These are phyloP conservation scores for Saccostrea glomerata DNA, from an alignment of 1,140 invertebrate species.

Conservation along the genomic window DNA sequence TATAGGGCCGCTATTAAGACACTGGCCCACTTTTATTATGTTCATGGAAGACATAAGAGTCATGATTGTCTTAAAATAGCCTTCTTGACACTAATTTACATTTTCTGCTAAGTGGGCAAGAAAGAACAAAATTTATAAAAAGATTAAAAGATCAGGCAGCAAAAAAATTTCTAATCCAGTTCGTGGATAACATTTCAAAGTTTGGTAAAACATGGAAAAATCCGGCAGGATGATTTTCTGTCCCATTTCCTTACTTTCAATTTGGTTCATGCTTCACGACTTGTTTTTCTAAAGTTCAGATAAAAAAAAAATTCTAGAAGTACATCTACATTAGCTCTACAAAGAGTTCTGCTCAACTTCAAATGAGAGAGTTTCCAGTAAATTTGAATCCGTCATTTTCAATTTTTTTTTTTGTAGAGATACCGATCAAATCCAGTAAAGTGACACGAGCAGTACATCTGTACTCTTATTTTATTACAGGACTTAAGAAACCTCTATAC, in stretches of 20 bases:
- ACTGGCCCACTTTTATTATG: not conserved
- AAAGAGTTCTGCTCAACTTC: slow-evolving; percentile 6
- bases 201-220: too few species aligned
- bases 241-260: not conserved
- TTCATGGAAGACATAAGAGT: not conserved
- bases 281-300: not conserved
- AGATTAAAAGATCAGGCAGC: not conserved
- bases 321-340: not conserved
- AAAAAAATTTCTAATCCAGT: not conserved
- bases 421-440: not conserved
- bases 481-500: too few species aligned
- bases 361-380: not conserved
- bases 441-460: too few species aligned
- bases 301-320: not conserved
- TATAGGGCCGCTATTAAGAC: slow-evolving; percentile 1
- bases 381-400: slow-evolving; percentile 3
- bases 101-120: not conserved
- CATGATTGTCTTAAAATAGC: slow-evolving; percentile 9
- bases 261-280: not conserved
- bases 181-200: too few species aligned
- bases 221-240: not conserved
- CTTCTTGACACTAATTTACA: not conserved
- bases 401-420: slow-evolving; percentile 16
- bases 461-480: too few species aligned
- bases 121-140: not conserved